Percentiles rank a stretch among this genome's conserved stretches.
Evolutionary conservation across 2,113 vertebrate genomes (phyloP).

Genomic region (Pterocles gutturalis): DNA sequence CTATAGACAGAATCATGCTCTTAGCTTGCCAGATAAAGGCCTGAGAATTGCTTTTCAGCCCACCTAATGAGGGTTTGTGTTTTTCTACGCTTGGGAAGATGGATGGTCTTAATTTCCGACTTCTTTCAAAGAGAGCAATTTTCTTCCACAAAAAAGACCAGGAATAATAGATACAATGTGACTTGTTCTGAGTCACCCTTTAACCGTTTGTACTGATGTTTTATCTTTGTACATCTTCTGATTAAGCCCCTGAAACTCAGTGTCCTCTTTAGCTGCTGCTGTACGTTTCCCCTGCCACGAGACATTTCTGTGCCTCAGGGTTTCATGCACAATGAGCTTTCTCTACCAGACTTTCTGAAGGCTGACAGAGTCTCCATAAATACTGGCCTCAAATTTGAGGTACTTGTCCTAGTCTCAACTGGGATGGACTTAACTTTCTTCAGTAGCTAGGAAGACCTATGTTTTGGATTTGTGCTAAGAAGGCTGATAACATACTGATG

Average conservation of each 20-base stretch:
- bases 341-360: background rate
- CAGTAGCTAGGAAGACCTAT: no score
- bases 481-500: no score
- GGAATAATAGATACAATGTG: constrained; percentile 46
- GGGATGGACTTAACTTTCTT: no score
- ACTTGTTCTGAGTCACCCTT: constrained; percentile 33
- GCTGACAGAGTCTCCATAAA: background rate
- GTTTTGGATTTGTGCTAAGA: no score
- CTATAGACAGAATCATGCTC: background rate
- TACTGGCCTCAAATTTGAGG: background rate
- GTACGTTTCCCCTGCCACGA: background rate
- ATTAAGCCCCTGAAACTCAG: background rate
- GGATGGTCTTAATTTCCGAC: constrained; percentile 42
- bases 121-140: constrained; percentile 43
- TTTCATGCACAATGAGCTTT: background rate
- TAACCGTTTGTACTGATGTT: background rate
- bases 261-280: background rate
- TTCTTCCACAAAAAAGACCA: constrained; percentile 20
- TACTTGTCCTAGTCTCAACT: no score
- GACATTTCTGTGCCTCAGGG: background rate
- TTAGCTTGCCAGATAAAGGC: constrained; percentile 37
- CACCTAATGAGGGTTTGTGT: constrained; percentile 52
- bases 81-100: background rate
- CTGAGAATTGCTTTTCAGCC: constrained; percentile 49
- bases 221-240: background rate